Evolutionary conservation across 2,888 invertebrate species (phyloP), one percentile per base, ranked within the genome.

Genomic region (Spatulosminthurus flaviceps): DNA sequence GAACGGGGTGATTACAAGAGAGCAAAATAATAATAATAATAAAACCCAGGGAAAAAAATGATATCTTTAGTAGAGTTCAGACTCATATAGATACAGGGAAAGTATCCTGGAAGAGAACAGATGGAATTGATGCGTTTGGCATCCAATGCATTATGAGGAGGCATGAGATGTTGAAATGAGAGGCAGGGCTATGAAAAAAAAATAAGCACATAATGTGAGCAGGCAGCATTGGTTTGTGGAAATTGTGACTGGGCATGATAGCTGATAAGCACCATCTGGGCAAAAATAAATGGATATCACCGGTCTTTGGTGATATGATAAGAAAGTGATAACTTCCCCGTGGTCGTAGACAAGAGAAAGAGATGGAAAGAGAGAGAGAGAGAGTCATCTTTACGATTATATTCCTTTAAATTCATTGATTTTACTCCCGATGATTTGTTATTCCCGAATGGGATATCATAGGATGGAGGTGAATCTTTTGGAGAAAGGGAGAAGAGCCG

Each of bases 331-430:
- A 77, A 77, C 77, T 77, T 77, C 67, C 64, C 51, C 41, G n/a
- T 61, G 28, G 21, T 11, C 64, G 16, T 19, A 74, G 74, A 75
- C 21, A 64, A 75, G 22, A n/a, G n/a, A n/a, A n/a, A n/a, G n/a
- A n/a, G n/a, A n/a, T n/a, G n/a, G n/a, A n/a, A n/a, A n/a, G n/a
- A n/a, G n/a, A n/a, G n/a, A n/a, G n/a, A n/a, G n/a, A n/a, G n/a
- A 51, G 64, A 60, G 64, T 75, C 71, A 78, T 78, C 77, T 78
- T 78, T 78, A 78, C 61, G 77, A 78, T 78, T 78, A 78, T 78
- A 29, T 78, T 78, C 71, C 43, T 78, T 78, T 78, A 78, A 78
- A 78, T 78, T 78, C 77, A 78, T 78, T 78, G 71, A 78, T 78
- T 78, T 61, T 51, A 69, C 61, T 61, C 77, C n/a, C 24, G 51